Conservation (phyloP, 2,888 invertebrate genomes). For the Lathronympha strigana region DNA sequence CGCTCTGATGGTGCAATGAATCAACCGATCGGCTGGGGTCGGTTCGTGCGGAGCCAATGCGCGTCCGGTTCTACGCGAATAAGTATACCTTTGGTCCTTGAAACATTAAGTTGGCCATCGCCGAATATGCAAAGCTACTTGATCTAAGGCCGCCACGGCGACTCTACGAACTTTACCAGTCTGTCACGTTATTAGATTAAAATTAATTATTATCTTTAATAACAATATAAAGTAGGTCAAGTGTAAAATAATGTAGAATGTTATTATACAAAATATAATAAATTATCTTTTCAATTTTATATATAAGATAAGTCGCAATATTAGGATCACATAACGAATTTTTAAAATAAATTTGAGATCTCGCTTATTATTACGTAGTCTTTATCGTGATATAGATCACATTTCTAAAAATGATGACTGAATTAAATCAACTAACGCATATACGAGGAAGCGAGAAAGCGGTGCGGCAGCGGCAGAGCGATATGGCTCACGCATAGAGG, state of each 20-base stretch:
- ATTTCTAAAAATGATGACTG: slow-evolving; percentile 79
- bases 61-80: slow-evolving; percentile 84
- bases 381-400: slow-evolving; percentile 82
- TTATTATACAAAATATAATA: slow-evolving; percentile 83
- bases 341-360: slow-evolving; percentile 84
- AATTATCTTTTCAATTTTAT: slow-evolving; percentile 80
- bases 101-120: slow-evolving; percentile 82
- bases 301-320: slow-evolving; percentile 79
- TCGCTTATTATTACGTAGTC: slow-evolving; percentile 84
- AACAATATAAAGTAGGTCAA: slow-evolving; percentile 81
- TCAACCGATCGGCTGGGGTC: slow-evolving; percentile 75
- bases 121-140: slow-evolving; percentile 84
- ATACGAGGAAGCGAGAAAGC: slow-evolving; percentile 77
- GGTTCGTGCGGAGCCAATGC: slow-evolving; percentile 83
- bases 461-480: slow-evolving; percentile 50
- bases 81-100: slow-evolving; percentile 84
- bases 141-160: slow-evolving; percentile 83
- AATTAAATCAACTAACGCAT: slow-evolving; percentile 76
- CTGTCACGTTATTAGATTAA: slow-evolving; percentile 84
- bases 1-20: slow-evolving; percentile 71
- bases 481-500: slow-evolving; percentile 5
- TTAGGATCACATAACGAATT: slow-evolving; percentile 81
- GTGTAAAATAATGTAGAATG: slow-evolving; percentile 83
- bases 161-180: slow-evolving; percentile 85
- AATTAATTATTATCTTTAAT: slow-evolving; percentile 83